Evolutionary conservation across 2,797 vertebrate species (phyloP), one percentile per base, ranked within the genome.

Genomic region (Choloepus didactylus): DNA sequence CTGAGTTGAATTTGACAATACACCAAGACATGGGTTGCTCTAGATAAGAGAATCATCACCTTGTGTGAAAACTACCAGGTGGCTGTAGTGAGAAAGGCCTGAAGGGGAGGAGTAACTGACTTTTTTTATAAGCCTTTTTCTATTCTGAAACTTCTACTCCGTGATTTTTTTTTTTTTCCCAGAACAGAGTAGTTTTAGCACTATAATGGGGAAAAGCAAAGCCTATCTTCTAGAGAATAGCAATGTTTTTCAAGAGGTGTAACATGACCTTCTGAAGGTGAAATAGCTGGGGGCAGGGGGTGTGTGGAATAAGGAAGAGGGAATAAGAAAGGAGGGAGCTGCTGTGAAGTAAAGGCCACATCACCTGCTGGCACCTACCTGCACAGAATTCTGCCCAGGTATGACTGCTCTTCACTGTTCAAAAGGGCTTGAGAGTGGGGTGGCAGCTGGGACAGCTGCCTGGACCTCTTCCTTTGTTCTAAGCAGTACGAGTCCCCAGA

Each of bases 101-200:
- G 9, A 56, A 62, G 10, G 6, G 21, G 16, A 72, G n/a, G 31
- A 49, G 2, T 8, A 29, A 7, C 3, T 5, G 6, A 27, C 6
- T 35, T 79, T 51, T 41, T 59, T 19, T 46, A 25, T 59, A 46
- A 76, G 9, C 3, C 15, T 59, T 93, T 89, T 60, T 31, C 29
- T 92, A 59, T 76, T 84, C 88, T 94, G 46, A 95, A 83, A 82
- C 9, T 44, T 90, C n/a, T 89, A n/a, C 29, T 38, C 1, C 62
- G n/a, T 70, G 19, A 64, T 79, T 95, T 62, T 56, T 70, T 64
- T 81, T 6, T 18, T 46, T 35, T n/a, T 19, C 64, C 11, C 51
- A n/a, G 56, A 84, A 92, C 73, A 60, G 6, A 69, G 44, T 67
- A 60, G 41, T 89, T 93, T 76, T 44, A 93, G 44, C 54, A 62